phyloP scores from a whole-genome alignment of 2,888 invertebrate species.

The Ichneumoninae sp. region DNA sequence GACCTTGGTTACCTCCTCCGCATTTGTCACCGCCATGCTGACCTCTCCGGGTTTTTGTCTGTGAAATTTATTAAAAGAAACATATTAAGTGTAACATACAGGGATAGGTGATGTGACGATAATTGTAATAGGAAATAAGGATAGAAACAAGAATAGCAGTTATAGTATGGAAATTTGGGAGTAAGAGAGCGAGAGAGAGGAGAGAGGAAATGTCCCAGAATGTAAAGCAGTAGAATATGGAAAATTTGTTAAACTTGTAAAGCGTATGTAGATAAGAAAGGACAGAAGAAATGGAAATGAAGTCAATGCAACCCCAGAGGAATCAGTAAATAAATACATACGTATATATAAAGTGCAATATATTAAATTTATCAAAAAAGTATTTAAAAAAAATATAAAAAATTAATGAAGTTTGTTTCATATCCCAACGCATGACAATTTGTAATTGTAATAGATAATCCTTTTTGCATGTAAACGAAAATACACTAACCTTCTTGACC shows the following conservation, averaged over 20 bases:
- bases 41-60: conserved; percentile 90
- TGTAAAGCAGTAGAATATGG: too few relatives aligned
- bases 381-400: background rate
- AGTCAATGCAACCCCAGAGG: too few relatives aligned
- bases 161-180: too few relatives aligned
- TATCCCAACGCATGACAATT: background rate
- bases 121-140: too few relatives aligned
- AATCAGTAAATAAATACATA: conserved; percentile 7
- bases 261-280: too few relatives aligned
- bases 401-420: conserved; percentile 25
- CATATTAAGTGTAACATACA: background rate
- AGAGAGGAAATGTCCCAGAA: too few relatives aligned
- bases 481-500: conserved; percentile 86
- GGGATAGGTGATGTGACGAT: background rate
- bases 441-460: background rate
- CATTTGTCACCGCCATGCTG: conserved; percentile 95
- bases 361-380: conserved; percentile 3
- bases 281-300: too few relatives aligned
- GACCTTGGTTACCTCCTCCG: conserved; percentile 93
- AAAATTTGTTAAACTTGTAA: too few relatives aligned
- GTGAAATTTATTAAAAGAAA: conserved; percentile 32
- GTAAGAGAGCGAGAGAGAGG: too few relatives aligned
- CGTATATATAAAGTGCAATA: conserved; percentile 43
- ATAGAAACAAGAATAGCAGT: too few relatives aligned
- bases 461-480: conserved; percentile 10